Conservation (phyloP, 2,797 vertebrate genomes). For the Rhinella marina region DNA sequence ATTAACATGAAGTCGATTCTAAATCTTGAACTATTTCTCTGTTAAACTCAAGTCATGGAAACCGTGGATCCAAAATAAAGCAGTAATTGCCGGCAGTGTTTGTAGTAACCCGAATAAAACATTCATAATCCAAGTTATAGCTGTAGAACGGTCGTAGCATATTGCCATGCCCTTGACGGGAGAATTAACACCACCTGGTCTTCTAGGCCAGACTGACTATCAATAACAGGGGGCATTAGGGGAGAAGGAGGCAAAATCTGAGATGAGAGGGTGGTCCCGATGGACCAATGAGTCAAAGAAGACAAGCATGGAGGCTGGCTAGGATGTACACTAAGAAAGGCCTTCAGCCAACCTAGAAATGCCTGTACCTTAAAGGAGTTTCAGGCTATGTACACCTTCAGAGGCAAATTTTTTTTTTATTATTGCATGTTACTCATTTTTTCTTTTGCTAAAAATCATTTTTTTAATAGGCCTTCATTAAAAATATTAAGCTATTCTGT, state of each 20-base stretch:
- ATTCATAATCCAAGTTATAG: background rate
- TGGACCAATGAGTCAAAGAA: too few relatives aligned
- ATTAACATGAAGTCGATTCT: background rate
- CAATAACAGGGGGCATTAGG: background rate
- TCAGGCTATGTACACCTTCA: too few relatives aligned
- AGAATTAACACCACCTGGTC: background rate
- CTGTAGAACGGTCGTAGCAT: background rate
- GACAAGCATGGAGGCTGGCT: too few relatives aligned
- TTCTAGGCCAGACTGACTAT: background rate
- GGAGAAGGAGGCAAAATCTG: background rate
- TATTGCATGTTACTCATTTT: too few relatives aligned
- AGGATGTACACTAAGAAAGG: too few relatives aligned
- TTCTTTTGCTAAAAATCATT: too few relatives aligned
- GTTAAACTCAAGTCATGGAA: background rate
- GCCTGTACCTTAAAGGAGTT: too few relatives aligned
- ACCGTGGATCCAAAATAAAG: background rate
- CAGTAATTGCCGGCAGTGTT: background rate
- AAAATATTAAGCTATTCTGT: too few relatives aligned
- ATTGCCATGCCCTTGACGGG: background rate
- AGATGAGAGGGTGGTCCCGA: background rate
- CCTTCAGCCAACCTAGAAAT: too few relatives aligned
- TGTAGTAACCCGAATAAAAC: background rate
- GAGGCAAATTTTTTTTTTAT: too few relatives aligned
- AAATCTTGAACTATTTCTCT: slow-evolving; percentile 5
- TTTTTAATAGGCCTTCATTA: too few relatives aligned